Percentiles rank a stretch among this genome's conserved stretches.
Conservation (phyloP, 2,888 invertebrate genomes). For the Apeira syringaria region DNA sequence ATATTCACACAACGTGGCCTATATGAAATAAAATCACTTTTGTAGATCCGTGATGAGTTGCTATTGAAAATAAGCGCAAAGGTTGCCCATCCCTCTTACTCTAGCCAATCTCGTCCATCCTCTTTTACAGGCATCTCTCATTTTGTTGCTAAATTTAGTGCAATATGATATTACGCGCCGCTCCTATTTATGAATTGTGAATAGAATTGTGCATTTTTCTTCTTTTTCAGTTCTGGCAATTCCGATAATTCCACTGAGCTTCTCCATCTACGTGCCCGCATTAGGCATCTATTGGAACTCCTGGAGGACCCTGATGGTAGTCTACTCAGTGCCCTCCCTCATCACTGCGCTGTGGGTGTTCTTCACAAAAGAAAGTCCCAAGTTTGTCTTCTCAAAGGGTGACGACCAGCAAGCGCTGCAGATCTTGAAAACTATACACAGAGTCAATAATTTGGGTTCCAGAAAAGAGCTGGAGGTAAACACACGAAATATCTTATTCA, state of each 20-base stretch:
- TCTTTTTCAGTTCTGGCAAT: constrained; percentile 83
- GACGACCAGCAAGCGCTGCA: constrained; percentile 78
- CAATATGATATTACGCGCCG: too few relatives aligned
- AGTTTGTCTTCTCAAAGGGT: constrained; percentile 86
- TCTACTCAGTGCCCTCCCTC: constrained; percentile 86
- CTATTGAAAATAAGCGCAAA: too few relatives aligned
- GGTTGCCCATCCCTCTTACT: too few relatives aligned
- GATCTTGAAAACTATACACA: constrained; percentile 55
- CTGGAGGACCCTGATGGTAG: constrained; percentile 89
- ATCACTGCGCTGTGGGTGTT: constrained; percentile 80
- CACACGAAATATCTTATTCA: too few relatives aligned
- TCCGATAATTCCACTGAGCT: constrained; percentile 83
- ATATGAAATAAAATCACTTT: too few relatives aligned
- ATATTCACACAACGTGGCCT: too few relatives aligned
- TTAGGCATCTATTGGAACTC: constrained; percentile 85
- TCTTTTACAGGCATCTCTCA: too few relatives aligned
- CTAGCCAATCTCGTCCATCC: too few relatives aligned
- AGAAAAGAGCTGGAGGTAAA: constrained; percentile 47
- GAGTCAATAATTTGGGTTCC: constrained; percentile 46
- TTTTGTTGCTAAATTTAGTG: too few relatives aligned
- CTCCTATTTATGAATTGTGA: too few relatives aligned
- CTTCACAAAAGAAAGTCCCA: constrained; percentile 89
- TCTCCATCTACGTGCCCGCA: constrained; percentile 56
- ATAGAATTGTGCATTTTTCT: too few relatives aligned
- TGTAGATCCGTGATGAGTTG: too few relatives aligned